Percentiles rank a stretch among this genome's conserved stretches.
Evolutionary conservation across 2,888 invertebrate species (phyloP).

Genomic region (Drosophila monieri): DNA sequence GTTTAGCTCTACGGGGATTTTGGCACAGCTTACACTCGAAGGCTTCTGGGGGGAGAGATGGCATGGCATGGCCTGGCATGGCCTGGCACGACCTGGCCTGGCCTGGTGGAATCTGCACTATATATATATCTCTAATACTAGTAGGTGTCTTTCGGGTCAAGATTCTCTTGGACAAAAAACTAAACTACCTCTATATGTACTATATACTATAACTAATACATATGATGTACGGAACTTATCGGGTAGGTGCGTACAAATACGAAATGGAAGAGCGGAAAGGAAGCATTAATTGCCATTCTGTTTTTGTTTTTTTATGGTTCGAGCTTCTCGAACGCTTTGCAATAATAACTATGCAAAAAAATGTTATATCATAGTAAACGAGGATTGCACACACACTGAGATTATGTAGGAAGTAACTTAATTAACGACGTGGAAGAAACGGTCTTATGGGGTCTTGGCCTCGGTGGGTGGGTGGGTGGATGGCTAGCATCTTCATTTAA

Average conservation of each 20-base stretch:
- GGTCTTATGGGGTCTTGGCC: neutral
- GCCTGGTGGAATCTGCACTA: constrained; percentile 13
- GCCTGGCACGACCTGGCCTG: constrained; percentile 22
- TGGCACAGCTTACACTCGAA: constrained; percentile 65
- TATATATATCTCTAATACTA: constrained; percentile 56
- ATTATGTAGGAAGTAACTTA: constrained; percentile 59
- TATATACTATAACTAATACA: constrained; percentile 8
- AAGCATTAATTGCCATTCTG: constrained; percentile 56
- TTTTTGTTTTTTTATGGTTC: constrained; percentile 65
- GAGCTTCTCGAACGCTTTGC: constrained; percentile 69
- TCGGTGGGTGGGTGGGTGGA: constrained; percentile 6
- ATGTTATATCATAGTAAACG: constrained; percentile 42
- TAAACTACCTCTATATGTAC: constrained; percentile 12
- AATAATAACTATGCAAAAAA: constrained; percentile 53
- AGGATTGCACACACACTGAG: constrained; percentile 80
- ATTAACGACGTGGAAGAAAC: constrained; percentile 54
- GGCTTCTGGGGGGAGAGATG: constrained; percentile 15
- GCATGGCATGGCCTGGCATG: constrained; percentile 7
- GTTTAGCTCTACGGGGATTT: constrained; percentile 40
- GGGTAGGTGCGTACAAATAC: constrained; percentile 22
- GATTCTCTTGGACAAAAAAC: constrained; percentile 33
- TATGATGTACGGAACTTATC: constrained; percentile 20
- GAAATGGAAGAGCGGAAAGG: constrained; percentile 54
- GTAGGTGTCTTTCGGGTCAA: constrained; percentile 59
- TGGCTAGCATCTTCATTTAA: constrained; percentile 44